Conservation (phyloP, 1,140 invertebrate genomes). For the Carcinoscorpius rotundicauda region DNA sequence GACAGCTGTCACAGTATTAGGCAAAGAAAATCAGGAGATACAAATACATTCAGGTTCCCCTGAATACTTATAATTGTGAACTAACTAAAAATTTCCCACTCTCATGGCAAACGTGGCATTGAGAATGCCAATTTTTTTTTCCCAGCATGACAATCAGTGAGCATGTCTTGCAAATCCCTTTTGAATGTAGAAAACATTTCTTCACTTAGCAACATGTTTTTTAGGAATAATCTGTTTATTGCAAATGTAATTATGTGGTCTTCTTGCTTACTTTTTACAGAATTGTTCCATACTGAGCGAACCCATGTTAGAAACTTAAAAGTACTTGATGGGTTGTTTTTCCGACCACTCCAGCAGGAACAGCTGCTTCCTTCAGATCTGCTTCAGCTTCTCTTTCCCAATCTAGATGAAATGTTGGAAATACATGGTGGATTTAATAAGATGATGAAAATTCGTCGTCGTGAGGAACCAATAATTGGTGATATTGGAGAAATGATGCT, state of each 20-base stretch:
- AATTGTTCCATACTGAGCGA: slow-evolving; percentile 91
- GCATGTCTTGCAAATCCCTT: too few relatives aligned
- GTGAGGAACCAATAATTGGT: slow-evolving; percentile 56
- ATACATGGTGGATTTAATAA: slow-evolving; percentile 63
- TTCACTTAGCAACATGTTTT: too few relatives aligned
- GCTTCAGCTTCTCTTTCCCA: slow-evolving; percentile 77
- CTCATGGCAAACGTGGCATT: too few relatives aligned
- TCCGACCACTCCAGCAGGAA: slow-evolving; percentile 55
- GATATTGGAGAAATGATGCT: slow-evolving; percentile 65
- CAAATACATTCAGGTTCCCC: too few relatives aligned
- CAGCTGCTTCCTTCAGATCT: slow-evolving; percentile 59
- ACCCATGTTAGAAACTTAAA: slow-evolving; percentile 90
- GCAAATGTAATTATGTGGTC: background rate
- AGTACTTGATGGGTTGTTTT: slow-evolving; percentile 81
- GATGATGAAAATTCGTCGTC: slow-evolving; percentile 51
- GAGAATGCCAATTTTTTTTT: too few relatives aligned
- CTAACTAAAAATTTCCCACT: too few relatives aligned
- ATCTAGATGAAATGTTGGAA: slow-evolving; percentile 64
- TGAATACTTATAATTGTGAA: too few relatives aligned
- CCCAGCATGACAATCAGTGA: too few relatives aligned
- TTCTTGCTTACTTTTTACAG: slow-evolving; percentile 32
- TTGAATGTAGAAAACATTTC: too few relatives aligned
- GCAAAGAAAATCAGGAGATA: too few relatives aligned
- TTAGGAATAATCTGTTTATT: background rate
- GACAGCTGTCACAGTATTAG: too few relatives aligned